A percentile compares a stretch with the other conserved stretches of the same genome.
Conservation (phyloP, 2,888 invertebrate genomes). For the Melinaea menophilus region DNA sequence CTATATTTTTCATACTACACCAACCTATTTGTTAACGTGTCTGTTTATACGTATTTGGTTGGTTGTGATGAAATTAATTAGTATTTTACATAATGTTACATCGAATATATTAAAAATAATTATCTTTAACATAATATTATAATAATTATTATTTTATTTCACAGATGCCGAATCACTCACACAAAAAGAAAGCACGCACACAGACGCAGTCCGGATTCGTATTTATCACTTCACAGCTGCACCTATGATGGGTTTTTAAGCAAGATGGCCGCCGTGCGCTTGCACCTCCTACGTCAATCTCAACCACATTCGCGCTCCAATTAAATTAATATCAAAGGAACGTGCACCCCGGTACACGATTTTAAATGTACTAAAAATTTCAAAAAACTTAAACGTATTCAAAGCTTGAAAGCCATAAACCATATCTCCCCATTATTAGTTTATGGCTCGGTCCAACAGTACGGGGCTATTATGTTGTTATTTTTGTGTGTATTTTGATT, state of each 20-base stretch:
- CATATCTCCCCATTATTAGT: constrained; percentile 78
- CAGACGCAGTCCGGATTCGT: constrained; percentile 46
- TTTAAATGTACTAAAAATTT: constrained; percentile 64
- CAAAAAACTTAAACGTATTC: constrained; percentile 70
- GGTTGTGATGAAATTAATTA: too few species aligned
- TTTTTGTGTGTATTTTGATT: constrained; percentile 72
- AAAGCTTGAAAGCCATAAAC: constrained; percentile 74
- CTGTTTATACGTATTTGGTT: too few species aligned
- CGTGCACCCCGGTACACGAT: constrained; percentile 63
- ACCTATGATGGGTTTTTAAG: constrained; percentile 74
- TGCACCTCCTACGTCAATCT: constrained; percentile 67
- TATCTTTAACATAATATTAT: too few species aligned
- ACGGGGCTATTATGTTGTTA: constrained; percentile 70
- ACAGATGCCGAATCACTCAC: constrained; percentile 12
- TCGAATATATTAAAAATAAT: too few species aligned
- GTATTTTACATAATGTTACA: too few species aligned
- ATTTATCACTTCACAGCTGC: constrained; percentile 74
- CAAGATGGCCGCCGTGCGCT: constrained; percentile 74
- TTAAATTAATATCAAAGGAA: constrained; percentile 35
- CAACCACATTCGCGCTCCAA: constrained; percentile 26
- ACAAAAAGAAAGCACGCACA: constrained; percentile 50
- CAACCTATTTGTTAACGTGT: too few species aligned
- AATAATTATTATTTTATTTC: too few species aligned
- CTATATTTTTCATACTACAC: background rate
- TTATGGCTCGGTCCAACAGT: constrained; percentile 64